Evolutionary conservation across 2,797 vertebrate species (phyloP), one percentile per base, ranked within the genome.

Genomic region (Epinephelus malabaricus): DNA sequence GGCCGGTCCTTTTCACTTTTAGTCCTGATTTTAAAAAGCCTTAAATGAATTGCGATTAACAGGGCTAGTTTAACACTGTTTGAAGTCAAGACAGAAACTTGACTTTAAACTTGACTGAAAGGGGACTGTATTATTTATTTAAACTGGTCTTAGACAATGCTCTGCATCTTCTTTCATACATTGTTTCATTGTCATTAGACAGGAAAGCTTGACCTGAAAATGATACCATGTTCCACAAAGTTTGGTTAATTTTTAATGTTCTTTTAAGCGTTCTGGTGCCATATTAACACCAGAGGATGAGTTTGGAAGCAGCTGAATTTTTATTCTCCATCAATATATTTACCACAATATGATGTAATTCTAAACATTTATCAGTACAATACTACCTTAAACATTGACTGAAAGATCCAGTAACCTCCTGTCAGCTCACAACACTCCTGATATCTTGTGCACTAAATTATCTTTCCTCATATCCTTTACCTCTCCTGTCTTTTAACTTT

Each of bases 31-130:
- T 72, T 64, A 50, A 78, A 73, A 66, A 50, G 34, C 6, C 34
- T 76, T 71, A n/a, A 71, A 82, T 54, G 27, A 81, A 78, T 65
- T 65, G 40, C 53, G 53, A 45, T 69, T 55, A 21, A 71, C 40
- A 43, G 55, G 2, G 53, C 56, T 59, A 27, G 59, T 73, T 51
- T 51, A 70, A 60, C 45, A 67, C 74, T 6, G 3, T 66, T 40
- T 67, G 10, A 50, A 64, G 43, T 51, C 38, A 49, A 60, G 17
- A 23, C 38, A 27, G 40, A 50, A 67, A 54, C 25, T n/a, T 62
- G 25, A 59, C 46, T 21, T 14, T 25, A 66, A 14, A 54, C 25
- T n/a, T 62, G 25, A 59, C 46, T 21, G 14, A 38, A 66, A 14
- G 10, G 3, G 34, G 15, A 49, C 14, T 47, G 27, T 49, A 30